phyloP scores from a whole-genome alignment of 2,888 invertebrate species.

The Desoria tigrina region DNA sequence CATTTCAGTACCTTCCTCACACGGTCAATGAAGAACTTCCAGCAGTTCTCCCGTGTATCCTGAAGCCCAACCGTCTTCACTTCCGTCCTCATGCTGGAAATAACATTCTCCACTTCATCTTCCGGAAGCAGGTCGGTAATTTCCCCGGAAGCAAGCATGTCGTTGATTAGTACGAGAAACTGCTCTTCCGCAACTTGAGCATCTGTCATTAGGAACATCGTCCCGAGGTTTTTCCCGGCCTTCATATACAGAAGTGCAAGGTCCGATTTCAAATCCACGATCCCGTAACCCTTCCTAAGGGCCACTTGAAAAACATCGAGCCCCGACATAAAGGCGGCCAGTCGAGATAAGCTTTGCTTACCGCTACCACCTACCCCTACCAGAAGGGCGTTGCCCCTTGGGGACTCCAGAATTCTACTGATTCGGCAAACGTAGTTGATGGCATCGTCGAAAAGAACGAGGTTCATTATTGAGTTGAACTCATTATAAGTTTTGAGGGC shows the following conservation, averaged over 20 bases:
- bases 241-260: conserved; percentile 83
- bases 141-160: conserved; percentile 92
- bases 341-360: conserved; percentile 72
- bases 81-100: conserved; percentile 48
- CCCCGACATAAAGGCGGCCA: conserved; percentile 91
- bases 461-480: conserved; percentile 94
- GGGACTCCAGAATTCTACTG: conserved; percentile 89
- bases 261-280: conserved; percentile 78
- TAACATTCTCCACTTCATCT: conserved; percentile 84
- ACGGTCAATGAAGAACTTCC: conserved; percentile 96
- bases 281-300: conserved; percentile 83
- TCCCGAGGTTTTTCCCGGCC: conserved; percentile 91
- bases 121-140: conserved; percentile 93
- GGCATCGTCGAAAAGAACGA: conserved; percentile 95
- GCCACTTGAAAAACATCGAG: conserved; percentile 93
- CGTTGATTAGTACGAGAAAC: conserved; percentile 92
- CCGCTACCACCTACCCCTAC: conserved; percentile 93
- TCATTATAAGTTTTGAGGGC: conserved; percentile 93
- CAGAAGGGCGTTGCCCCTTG: conserved; percentile 88
- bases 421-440: conserved; percentile 97
- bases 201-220: conserved; percentile 85
- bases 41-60: conserved; percentile 92
- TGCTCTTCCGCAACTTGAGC: conserved; percentile 95
- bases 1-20: conserved; percentile 70
- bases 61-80: conserved; percentile 82